phyloP scores from a whole-genome alignment of 1,140 invertebrate species.

The Halictus rubicundus region DNA sequence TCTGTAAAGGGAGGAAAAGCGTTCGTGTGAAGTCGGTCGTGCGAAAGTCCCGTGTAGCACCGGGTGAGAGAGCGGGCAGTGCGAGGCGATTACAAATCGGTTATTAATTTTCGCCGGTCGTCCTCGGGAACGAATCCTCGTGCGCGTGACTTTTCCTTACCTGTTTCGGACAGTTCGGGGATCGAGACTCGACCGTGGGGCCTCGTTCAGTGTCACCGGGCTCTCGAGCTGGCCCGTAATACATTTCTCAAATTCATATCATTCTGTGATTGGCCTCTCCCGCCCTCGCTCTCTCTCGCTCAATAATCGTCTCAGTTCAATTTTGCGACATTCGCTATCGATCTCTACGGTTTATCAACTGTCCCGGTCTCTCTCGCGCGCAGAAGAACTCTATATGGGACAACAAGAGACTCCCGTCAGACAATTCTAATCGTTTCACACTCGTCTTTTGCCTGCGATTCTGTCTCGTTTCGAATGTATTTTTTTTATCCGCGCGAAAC shows the following conservation, averaged over 20 bases:
- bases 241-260: constrained; percentile 45
- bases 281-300: constrained; percentile 59
- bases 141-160: constrained; percentile 69
- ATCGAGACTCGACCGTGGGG: constrained; percentile 52
- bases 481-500: no score
- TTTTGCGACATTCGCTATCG: constrained; percentile 43
- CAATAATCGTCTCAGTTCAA: constrained; percentile 40
- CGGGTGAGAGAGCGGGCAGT: constrained; percentile 76
- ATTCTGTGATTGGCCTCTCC: constrained; percentile 49
- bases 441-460: not conserved
- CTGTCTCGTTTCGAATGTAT: not conserved
- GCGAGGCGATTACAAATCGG: constrained; percentile 63
- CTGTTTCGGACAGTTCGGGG: constrained; percentile 74
- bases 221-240: not conserved
- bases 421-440: constrained; percentile 16
- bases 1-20: constrained; percentile 1
- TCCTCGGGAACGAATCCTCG: constrained; percentile 34
- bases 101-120: constrained; percentile 32
- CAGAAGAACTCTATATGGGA: constrained; percentile 65
- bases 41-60: constrained; percentile 60
- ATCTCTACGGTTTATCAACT: constrained; percentile 43
- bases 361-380: constrained; percentile 4
- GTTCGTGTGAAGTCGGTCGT: constrained; percentile 44
- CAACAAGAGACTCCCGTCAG: constrained; percentile 65
- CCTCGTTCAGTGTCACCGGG: constrained; percentile 70